Percentiles rank a stretch among this genome's conserved stretches.
phyloP scores from a whole-genome alignment of 2,888 invertebrate genomes.

The Ennomos quercinarius region DNA sequence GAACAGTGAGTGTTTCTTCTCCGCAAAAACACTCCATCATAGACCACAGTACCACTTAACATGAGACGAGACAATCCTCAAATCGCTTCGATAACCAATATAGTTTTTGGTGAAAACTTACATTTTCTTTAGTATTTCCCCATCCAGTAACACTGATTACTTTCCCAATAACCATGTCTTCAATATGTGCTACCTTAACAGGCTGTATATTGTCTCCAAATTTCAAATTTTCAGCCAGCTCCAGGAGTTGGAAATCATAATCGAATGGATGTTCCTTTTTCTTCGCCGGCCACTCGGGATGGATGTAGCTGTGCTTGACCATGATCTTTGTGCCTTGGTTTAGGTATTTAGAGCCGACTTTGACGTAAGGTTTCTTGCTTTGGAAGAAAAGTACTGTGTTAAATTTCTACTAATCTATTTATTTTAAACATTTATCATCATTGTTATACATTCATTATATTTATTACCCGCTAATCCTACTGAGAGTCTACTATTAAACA shows the following conservation, averaged over 20 bases:
- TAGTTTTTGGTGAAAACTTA: slow-evolving; percentile 51
- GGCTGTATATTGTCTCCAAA: slow-evolving; percentile 67
- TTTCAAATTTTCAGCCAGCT: slow-evolving; percentile 59
- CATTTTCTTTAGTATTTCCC: slow-evolving; percentile 77
- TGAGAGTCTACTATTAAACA: no score
- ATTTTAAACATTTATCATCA: neutral
- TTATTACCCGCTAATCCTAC: no score
- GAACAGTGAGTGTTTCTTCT: no score
- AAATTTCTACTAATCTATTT: neutral
- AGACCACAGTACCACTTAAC: no score
- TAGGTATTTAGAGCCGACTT: slow-evolving; percentile 71
- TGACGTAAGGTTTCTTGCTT: slow-evolving; percentile 70
- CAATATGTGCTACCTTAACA: slow-evolving; percentile 69
- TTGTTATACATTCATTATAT: neutral
- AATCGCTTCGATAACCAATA: slow-evolving; percentile 1
- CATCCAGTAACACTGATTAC: slow-evolving; percentile 76
- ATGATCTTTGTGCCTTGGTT: slow-evolving; percentile 59
- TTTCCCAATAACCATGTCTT: slow-evolving; percentile 76
- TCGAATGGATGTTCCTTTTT: slow-evolving; percentile 75
- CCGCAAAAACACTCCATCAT: no score
- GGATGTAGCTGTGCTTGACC: slow-evolving; percentile 57
- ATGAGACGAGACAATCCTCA: no score
- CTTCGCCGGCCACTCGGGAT: slow-evolving; percentile 64
- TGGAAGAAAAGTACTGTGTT: slow-evolving; percentile 30
- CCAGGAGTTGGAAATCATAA: slow-evolving; percentile 73